phyloP scores from a whole-genome alignment of 1,140 invertebrate species.

The Marisa cornuarietis region DNA sequence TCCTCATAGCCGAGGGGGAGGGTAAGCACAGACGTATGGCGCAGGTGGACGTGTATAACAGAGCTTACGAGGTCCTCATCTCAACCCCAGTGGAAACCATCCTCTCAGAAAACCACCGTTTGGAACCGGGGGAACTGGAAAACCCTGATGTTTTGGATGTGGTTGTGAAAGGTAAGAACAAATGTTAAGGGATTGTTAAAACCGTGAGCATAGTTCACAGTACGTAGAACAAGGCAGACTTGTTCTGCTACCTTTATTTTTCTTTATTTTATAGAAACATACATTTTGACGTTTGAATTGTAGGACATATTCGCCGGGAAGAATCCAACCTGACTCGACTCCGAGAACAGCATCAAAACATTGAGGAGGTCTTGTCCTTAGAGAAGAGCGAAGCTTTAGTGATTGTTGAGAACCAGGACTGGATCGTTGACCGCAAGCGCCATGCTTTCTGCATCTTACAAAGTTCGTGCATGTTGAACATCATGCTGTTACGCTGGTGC shows the following conservation, averaged over 20 bases:
- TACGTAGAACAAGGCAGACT: too few relatives aligned
- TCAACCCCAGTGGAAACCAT: constrained; percentile 35
- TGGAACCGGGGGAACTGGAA: constrained; percentile 39
- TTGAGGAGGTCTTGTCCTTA: constrained; percentile 24
- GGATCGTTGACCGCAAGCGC: constrained; percentile 44
- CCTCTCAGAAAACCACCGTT: constrained; percentile 39
- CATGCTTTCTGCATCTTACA: constrained; percentile 55
- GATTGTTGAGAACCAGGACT: constrained; percentile 48
- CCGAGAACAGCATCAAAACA: constrained; percentile 1
- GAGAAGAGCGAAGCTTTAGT: constrained; percentile 33
- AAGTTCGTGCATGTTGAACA: constrained; percentile 42
- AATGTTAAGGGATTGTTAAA: too few relatives aligned
- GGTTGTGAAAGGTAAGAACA: constrained; percentile 41
- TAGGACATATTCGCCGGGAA: constrained; percentile 11
- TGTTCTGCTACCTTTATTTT: too few relatives aligned
- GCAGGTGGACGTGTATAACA: constrained; percentile 42
- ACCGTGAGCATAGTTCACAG: too few relatives aligned
- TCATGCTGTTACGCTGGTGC: constrained; percentile 52
- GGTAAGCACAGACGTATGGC: constrained; percentile 28
- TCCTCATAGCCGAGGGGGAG: constrained; percentile 29
- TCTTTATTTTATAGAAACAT: too few relatives aligned
- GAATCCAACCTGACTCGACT: constrained; percentile 16
- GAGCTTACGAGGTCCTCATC: constrained; percentile 42
- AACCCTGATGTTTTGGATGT: constrained; percentile 46
- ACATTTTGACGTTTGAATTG: too few relatives aligned